Percentiles rank a stretch among this genome's conserved stretches.
phyloP scores from a whole-genome alignment of 2,888 invertebrate genomes.

The Drymonia ruficornis region DNA sequence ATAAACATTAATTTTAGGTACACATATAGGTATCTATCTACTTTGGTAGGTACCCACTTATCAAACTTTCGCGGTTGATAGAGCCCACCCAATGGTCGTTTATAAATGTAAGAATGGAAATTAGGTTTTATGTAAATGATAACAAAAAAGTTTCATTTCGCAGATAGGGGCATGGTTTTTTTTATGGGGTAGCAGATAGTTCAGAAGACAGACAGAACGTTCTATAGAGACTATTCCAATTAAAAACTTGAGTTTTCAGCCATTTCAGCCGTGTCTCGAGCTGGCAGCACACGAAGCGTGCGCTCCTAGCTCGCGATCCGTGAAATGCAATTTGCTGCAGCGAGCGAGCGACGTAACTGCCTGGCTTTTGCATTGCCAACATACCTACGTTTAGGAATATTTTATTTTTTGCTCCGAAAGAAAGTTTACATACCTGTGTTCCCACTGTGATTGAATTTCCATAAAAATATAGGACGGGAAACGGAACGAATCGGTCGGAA shows the following conservation, averaged over 20 bases:
- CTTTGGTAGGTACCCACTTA: no score
- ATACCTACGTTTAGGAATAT: neutral
- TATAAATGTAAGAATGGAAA: no score
- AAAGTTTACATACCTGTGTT: no score
- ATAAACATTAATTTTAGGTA: no score
- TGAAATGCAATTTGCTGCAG: slow-evolving; percentile 71
- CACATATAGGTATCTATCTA: no score
- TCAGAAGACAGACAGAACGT: no score
- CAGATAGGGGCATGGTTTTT: neutral
- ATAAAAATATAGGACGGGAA: neutral
- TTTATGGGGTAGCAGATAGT: no score
- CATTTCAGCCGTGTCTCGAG: slow-evolving; percentile 15
- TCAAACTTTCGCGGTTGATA: no score
- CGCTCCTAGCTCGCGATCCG: slow-evolving; percentile 43
- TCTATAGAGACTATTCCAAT: slow-evolving; percentile 9
- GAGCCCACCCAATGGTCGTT: no score
- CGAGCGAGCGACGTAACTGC: slow-evolving; percentile 38
- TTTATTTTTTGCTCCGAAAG: neutral
- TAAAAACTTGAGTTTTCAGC: slow-evolving; percentile 19
- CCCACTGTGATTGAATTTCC: neutral
- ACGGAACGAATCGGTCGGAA: neutral
- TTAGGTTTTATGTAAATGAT: no score
- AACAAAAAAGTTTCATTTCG: no score
- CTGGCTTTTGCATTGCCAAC: neutral
- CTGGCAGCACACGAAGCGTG: slow-evolving; percentile 23